These are phyloP conservation scores for Anas capensis DNA, from an alignment of 2,797 vertebrate species.

Conservation along the genomic window DNA sequence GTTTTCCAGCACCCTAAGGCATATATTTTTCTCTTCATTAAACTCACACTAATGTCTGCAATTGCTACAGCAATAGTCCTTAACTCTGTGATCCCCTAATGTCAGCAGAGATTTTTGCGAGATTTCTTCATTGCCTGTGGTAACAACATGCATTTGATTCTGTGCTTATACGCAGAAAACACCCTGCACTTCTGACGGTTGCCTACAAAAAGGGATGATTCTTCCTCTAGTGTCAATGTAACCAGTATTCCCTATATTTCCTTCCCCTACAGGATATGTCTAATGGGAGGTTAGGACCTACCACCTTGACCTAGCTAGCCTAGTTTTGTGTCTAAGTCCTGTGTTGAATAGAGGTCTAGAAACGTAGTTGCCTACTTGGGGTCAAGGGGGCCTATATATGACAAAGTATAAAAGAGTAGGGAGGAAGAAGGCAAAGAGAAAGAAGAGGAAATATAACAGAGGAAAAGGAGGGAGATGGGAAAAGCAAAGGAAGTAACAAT, in stretches of 20 bases:
- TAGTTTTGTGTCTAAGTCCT: neutral
- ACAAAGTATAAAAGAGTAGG: neutral
- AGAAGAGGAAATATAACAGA: neutral
- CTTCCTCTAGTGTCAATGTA: neutral
- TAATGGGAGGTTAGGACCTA: neutral
- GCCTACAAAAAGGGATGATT: neutral
- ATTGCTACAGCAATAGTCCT: neutral
- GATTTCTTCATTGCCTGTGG: neutral
- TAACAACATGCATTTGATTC: neutral
- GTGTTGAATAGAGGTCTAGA: neutral
- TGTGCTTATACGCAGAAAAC: neutral
- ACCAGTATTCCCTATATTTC: neutral
- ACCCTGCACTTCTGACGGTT: neutral
- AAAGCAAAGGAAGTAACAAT: neutral
- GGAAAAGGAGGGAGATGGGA: neutral
- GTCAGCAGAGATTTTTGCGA: neutral
- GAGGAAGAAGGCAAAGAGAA: neutral
- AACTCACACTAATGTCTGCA: neutral
- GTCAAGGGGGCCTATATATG: neutral
- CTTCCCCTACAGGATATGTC: neutral
- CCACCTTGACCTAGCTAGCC: neutral
- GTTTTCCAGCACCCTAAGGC: neutral
- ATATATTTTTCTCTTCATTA: neutral
- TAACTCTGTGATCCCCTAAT: neutral
- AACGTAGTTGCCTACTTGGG: neutral